Percentiles rank a stretch among this genome's conserved stretches.
Conservation (phyloP, 2,797 vertebrate genomes). For the Pagetopsis macropterus region DNA sequence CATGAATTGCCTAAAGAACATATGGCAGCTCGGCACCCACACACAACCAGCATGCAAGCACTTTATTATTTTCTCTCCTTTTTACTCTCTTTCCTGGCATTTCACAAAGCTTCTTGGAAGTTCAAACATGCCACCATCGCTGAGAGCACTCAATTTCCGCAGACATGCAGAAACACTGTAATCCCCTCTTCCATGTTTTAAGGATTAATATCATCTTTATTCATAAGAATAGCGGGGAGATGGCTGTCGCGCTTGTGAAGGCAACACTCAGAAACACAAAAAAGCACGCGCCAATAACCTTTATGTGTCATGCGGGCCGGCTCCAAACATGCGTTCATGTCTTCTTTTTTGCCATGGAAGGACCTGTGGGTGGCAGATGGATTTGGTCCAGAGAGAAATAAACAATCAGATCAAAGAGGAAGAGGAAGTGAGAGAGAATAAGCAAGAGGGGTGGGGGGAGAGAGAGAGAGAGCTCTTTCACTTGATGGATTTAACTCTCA, state of each 20-base stretch:
- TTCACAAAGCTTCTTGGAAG: slow-evolving; percentile 52
- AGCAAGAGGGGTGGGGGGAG: neutral
- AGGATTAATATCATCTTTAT: slow-evolving; percentile 79
- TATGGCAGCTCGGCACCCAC: slow-evolving; percentile 38
- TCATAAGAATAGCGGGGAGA: slow-evolving; percentile 61
- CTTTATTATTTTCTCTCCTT: slow-evolving; percentile 3
- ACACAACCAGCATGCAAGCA: slow-evolving; percentile 4
- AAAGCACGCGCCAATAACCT: slow-evolving; percentile 27
- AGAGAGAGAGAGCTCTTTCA: slow-evolving; percentile 38
- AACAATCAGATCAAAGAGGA: slow-evolving; percentile 75
- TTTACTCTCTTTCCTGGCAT: slow-evolving; percentile 1
- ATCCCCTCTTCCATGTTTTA: slow-evolving; percentile 74
- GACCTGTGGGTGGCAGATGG: slow-evolving; percentile 70
- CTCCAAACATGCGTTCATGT: slow-evolving; percentile 53
- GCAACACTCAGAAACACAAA: slow-evolving; percentile 14
- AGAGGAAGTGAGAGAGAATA: slow-evolving; percentile 33
- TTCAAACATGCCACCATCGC: slow-evolving; percentile 47
- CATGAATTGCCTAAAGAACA: slow-evolving; percentile 53
- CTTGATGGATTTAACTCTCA: slow-evolving; percentile 78
- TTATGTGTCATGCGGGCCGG: slow-evolving; percentile 28
- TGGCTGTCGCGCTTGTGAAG: slow-evolving; percentile 39
- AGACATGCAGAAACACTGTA: slow-evolving; percentile 65
- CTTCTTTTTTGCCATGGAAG: slow-evolving; percentile 46
- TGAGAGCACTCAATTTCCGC: slow-evolving; percentile 49
- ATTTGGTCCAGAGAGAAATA: slow-evolving; percentile 60